Base-by-base conservation (phyloP, 2,888 invertebrate species). In the Adelognathus sp. region DNA sequence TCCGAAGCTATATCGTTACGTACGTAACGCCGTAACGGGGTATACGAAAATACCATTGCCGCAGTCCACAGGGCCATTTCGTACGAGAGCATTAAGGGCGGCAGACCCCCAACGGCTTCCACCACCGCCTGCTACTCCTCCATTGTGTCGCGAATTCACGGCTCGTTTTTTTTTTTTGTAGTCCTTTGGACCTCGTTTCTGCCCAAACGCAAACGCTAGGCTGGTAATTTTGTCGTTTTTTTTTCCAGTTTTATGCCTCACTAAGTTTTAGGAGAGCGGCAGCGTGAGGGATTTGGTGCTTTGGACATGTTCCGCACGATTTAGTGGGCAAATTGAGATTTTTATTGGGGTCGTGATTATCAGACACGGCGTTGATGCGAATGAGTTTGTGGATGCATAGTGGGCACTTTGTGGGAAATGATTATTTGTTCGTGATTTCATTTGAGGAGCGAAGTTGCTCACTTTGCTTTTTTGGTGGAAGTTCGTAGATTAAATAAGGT, bases 111-210 rank as follows among this genome's bases (percentile, higher is more conserved):
- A 41, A 74, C 69, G 54, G 46, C 46, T 16, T 46, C 46, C 52
- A 27, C 16, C 52, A 39, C 66, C 50, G 33, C 67, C 67, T 56
- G 41, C 58, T 81, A n/a, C 69, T 79, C 79, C 76, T 81, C 82
- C 73, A 81, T 79, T 82, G 80, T 83, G 81, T 83, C 77, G 77
- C 52, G 77, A 80, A 80, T 72, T 61, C 72, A 73, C 52, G 27
- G 36, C 63, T 39, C 1, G 27, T 46, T 39, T 46, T 31, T 11
- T 41, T 39, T 33, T 27, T 24, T 18, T 18, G 21, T 16, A 16
- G 27, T 46, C 33, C 54, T 67, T 58, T 50, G 39, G 18, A 31
- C 27, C 76, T 73, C 63, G 31, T 44, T 73, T 56, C 69, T 63
- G 63, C 63, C 76, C 70, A 46, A 76, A 54, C 75, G 69, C 46